A percentile compares a stretch with the other conserved stretches of the same genome.
Evolutionary conservation across 2,113 vertebrate species (phyloP).

Genomic region (western clawed frog (Xenopus tropicalis)): DNA sequence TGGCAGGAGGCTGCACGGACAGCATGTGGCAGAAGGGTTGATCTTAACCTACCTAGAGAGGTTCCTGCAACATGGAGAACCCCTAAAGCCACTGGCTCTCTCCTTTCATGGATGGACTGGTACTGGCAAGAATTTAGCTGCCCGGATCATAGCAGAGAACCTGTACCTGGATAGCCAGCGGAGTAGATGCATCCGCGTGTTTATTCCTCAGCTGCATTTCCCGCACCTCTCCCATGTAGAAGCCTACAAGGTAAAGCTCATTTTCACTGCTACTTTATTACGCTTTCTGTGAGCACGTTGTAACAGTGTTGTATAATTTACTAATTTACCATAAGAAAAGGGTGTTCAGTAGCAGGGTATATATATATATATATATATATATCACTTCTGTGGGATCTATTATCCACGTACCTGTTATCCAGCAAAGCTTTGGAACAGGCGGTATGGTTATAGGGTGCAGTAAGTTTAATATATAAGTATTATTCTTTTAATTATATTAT

Average conservation of each 20-base stretch:
- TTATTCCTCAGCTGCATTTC: conserved; percentile 86
- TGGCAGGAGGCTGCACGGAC: conserved; percentile 77
- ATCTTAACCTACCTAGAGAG: conserved; percentile 68
- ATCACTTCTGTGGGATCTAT: too few relatives aligned
- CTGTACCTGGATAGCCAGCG: conserved; percentile 82
- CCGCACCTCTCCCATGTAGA: conserved; percentile 78
- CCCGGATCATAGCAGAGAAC: conserved; percentile 79
- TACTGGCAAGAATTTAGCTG: conserved; percentile 94
- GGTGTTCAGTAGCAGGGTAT: too few relatives aligned
- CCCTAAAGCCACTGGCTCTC: conserved; percentile 78
- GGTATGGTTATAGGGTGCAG: too few relatives aligned
- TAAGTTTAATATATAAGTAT: too few relatives aligned
- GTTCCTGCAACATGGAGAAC: conserved; percentile 71
- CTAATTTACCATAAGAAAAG: too few relatives aligned
- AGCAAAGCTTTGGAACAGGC: too few relatives aligned
- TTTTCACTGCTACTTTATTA: neutral
- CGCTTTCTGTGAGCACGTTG: too few relatives aligned
- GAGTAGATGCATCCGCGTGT: conserved; percentile 83
- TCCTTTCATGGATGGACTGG: conserved; percentile 96
- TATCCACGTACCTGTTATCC: too few relatives aligned
- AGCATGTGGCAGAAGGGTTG: conserved; percentile 79
- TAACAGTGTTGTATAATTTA: too few relatives aligned
- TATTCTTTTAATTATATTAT: too few relatives aligned
- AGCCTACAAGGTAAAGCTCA: conserved; percentile 73
- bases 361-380: too few relatives aligned